Evolutionary conservation across 1,140 invertebrate genomes (phyloP).

Genomic region (Cherax destructor): DNA sequence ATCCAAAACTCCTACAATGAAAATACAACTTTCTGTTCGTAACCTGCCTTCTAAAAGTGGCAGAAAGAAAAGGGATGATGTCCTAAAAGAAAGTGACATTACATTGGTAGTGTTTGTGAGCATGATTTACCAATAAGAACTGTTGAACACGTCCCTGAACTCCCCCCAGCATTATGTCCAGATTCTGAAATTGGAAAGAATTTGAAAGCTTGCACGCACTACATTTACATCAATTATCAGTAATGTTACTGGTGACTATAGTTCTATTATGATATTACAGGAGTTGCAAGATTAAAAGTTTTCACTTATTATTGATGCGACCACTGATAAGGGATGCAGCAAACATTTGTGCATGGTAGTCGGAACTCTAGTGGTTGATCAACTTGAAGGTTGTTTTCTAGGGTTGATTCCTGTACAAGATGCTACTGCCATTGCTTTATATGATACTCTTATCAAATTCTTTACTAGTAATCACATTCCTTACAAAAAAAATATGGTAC

Average conservation of each 20-base stretch:
- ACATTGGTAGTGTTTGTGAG: neutral
- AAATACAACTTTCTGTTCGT: slow-evolving; percentile 21
- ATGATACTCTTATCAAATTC: too few species aligned
- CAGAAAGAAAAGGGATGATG: slow-evolving; percentile 8
- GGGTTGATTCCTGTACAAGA: slow-evolving; percentile 37
- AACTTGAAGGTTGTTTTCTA: slow-evolving; percentile 35
- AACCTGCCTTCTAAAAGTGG: slow-evolving; percentile 18
- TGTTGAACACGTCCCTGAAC: slow-evolving; percentile 27
- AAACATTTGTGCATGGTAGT: slow-evolving; percentile 43
- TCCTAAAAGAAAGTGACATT: too few species aligned
- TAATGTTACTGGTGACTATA: slow-evolving; percentile 29
- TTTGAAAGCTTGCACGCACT: slow-evolving; percentile 25
- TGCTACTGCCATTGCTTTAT: too few species aligned
- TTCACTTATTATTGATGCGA: slow-evolving; percentile 22
- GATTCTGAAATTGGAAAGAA: neutral
- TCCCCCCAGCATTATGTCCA: slow-evolving; percentile 32
- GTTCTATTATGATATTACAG: slow-evolving; percentile 15
- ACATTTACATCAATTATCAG: slow-evolving; percentile 39
- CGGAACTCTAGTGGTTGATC: slow-evolving; percentile 27
- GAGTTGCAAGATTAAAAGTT: slow-evolving; percentile 31
- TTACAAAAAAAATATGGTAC: too few species aligned
- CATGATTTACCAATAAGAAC: slow-evolving; percentile 37
- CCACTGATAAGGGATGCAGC: slow-evolving; percentile 8
- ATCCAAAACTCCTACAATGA: slow-evolving; percentile 10
- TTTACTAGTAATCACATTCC: too few species aligned